A percentile compares a stretch with the other conserved stretches of the same genome.
phyloP scores from a whole-genome alignment of 1,140 invertebrate genomes.

The Sesamia nonagrioides region DNA sequence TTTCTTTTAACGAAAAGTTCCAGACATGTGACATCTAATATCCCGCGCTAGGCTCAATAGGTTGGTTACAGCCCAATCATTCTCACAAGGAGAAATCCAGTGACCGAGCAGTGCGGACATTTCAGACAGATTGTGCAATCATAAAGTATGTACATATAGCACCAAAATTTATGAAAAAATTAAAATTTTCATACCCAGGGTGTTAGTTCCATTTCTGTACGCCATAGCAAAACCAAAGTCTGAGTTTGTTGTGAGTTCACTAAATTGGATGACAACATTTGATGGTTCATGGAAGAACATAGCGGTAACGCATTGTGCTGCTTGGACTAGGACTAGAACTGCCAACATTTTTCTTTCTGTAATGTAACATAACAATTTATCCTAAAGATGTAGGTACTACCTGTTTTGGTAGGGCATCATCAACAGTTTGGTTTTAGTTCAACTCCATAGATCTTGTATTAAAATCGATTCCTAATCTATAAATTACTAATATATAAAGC shows the following conservation, averaged over 20 bases:
- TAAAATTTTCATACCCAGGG: neutral
- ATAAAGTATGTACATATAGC: neutral
- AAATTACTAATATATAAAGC: too few relatives aligned
- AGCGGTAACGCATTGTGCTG: neutral
- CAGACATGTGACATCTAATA: too few relatives aligned
- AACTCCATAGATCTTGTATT: too few relatives aligned
- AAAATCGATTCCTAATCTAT: too few relatives aligned
- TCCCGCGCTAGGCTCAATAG: too few relatives aligned
- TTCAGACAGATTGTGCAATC: neutral
- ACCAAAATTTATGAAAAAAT: neutral
- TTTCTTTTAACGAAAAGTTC: too few relatives aligned
- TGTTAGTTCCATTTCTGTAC: neutral
- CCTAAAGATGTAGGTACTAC: too few relatives aligned
- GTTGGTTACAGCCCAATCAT: too few relatives aligned
- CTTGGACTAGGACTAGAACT: neutral
- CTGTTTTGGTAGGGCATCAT: too few relatives aligned
- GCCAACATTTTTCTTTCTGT: neutral
- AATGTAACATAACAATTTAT: neutral
- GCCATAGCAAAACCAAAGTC: constrained; percentile 12
- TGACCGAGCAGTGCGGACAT: neutral
- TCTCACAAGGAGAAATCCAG: too few relatives aligned
- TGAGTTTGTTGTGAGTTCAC: neutral
- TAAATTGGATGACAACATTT: neutral
- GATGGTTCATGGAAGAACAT: constrained; percentile 12
- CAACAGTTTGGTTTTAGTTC: too few relatives aligned